Base-by-base conservation (phyloP, 2,797 vertebrate species). In the Chelonia mydas region DNA sequence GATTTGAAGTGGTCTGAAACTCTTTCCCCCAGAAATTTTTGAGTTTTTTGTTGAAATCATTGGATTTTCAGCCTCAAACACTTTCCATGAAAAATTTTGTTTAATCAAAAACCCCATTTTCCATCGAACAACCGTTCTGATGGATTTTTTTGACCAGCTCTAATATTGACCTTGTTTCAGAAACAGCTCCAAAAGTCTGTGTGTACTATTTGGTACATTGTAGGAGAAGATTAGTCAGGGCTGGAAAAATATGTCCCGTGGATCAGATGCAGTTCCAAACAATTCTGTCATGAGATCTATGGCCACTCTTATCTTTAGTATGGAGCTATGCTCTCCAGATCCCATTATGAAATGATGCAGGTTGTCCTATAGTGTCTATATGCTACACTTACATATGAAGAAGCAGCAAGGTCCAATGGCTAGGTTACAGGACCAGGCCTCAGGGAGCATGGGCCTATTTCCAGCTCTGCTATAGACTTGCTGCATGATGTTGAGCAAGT, bases 251-350 rank as follows among this genome's bases (percentile, higher is more conserved):
- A 47, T 49, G 28, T 49, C 74, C 15, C 74, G 8, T 7, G 12
- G 74, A 76, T 27, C 41, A 76, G 25, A 28, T 49, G 15, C 13
- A 77, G 74, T 77, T 28, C 68, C 27, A 77, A 17, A 77, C 25
- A 77, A 31, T 31, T 31, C 27, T 49, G 11, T 47, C 27, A 2
- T 77, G 47, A 47, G 45, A 31, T 77, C 74, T 77, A 13, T 47
- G 41, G 8, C 5, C 0, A 1, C 4, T 45, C 21, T 45, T 92
- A 3, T 1, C 57, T 89, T 92, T 0, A 0, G 5, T 50, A 27
- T 41, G 74, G 84, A 94, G 41, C 16, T 82, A 55, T 85, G 13
- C 57, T 72, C 10, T 10, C 19, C 65, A 25, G 37, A 17, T n/a
- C 9, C 65, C n/a, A 72, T 37, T 2, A 1, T 11, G 0, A 41